Conservation (phyloP, 2,888 invertebrate genomes). For the Dascillus cervinus region DNA sequence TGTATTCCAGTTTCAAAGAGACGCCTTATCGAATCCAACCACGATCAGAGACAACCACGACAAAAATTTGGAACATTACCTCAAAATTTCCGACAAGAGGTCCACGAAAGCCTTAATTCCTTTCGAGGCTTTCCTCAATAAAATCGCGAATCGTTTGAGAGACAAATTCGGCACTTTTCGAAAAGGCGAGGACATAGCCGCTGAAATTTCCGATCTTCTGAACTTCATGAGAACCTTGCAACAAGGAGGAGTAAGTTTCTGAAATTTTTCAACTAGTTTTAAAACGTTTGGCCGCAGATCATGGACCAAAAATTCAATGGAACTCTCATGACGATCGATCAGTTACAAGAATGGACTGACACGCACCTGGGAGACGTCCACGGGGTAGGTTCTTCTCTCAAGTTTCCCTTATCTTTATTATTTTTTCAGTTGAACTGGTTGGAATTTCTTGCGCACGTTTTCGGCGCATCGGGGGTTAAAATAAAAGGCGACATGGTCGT, state of each 20-base stretch:
- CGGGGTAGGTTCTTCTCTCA: constrained; percentile 4
- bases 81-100: background rate
- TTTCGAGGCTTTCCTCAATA: constrained; percentile 16
- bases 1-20: no score
- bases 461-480: constrained; percentile 27
- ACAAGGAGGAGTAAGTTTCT: constrained; percentile 26
- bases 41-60: no score
- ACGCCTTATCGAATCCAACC: no score
- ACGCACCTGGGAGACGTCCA: constrained; percentile 13
- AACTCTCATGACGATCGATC: constrained; percentile 10
- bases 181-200: constrained; percentile 8
- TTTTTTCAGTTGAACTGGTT: constrained; percentile 36
- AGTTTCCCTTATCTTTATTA: background rate
- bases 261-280: background rate
- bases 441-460: constrained; percentile 31
- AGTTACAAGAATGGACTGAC: constrained; percentile 27
- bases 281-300: constrained; percentile 3
- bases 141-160: constrained; percentile 14
- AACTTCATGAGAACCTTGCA: constrained; percentile 27
- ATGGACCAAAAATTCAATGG: constrained; percentile 1
- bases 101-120: constrained; percentile 7
- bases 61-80: no score
- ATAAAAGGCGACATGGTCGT: constrained; percentile 28
- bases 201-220: constrained; percentile 12
- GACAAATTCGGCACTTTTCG: constrained; percentile 12